Percentiles rank a stretch among this genome's conserved stretches.
phyloP scores from a whole-genome alignment of 2,888 invertebrate species.

The Eupithecia pulchellata region DNA sequence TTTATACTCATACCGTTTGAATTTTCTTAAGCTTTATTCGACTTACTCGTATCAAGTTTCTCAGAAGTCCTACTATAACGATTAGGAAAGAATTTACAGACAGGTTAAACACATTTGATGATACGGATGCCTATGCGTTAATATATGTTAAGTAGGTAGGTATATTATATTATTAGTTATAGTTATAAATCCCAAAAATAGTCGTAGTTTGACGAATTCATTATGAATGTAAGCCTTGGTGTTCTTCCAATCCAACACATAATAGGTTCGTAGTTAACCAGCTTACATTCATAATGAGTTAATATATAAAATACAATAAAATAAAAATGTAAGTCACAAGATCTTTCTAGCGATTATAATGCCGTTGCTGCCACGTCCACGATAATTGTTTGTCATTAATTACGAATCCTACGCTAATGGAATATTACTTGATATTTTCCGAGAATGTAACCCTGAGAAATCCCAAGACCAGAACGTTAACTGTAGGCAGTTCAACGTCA shows the following conservation, averaged over 20 bases:
- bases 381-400: neutral
- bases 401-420: conserved; percentile 16
- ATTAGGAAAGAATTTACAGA: neutral
- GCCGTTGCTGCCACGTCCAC: neutral
- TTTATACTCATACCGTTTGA: neutral
- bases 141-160: too few species aligned
- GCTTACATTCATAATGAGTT: too few species aligned
- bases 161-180: too few species aligned
- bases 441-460: neutral
- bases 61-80: neutral
- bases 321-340: neutral
- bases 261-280: too few species aligned
- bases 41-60: neutral
- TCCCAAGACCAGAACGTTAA: conserved; percentile 6
- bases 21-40: neutral
- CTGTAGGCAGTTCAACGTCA: conserved; percentile 1
- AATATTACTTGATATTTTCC: conserved; percentile 16
- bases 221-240: too few species aligned
- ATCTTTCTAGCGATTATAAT: neutral
- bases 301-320: too few species aligned
- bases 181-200: too few species aligned
- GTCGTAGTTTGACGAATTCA: too few species aligned
- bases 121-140: neutral
- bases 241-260: too few species aligned
- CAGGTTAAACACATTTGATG: neutral